Evolutionary conservation across 2,797 vertebrate genomes (phyloP).

Genomic region (Rhinophrynus dorsalis): DNA sequence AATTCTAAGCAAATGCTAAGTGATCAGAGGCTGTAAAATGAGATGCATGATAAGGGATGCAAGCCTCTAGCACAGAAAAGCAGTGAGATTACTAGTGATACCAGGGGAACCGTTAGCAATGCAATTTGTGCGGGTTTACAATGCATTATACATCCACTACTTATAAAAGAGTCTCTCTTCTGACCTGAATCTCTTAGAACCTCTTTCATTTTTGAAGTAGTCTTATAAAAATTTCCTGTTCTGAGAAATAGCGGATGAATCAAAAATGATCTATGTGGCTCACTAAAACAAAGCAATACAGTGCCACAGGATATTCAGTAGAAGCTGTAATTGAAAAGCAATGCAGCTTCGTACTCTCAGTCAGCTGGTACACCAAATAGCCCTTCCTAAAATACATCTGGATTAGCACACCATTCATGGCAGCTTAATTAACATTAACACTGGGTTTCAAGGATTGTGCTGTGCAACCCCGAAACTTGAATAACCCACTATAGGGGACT

Average conservation of each 20-base stretch:
- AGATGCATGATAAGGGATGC: slow-evolving; percentile 65
- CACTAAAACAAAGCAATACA: neutral
- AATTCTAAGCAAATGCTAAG: slow-evolving; percentile 65
- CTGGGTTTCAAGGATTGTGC: too few relatives aligned
- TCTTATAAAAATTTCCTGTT: slow-evolving; percentile 2
- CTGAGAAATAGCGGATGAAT: neutral
- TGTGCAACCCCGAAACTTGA: too few relatives aligned
- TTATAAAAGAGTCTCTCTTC: slow-evolving; percentile 60
- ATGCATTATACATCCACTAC: slow-evolving; percentile 62
- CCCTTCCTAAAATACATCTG: neutral
- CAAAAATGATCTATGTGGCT: neutral
- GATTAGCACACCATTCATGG: neutral
- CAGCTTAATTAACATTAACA: too few relatives aligned
- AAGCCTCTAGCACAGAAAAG: slow-evolving; percentile 55
- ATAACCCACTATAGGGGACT: too few relatives aligned
- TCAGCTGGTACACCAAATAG: neutral
- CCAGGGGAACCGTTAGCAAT: slow-evolving; percentile 49
- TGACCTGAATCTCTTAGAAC: slow-evolving; percentile 61
- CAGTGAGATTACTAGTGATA: slow-evolving; percentile 56
- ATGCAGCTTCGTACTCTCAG: neutral
- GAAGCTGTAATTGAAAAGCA: neutral
- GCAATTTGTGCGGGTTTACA: slow-evolving; percentile 57
- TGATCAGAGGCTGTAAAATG: slow-evolving; percentile 64
- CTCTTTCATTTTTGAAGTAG: slow-evolving; percentile 36
- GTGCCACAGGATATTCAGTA: neutral